Conservation (phyloP, 1,140 invertebrate genomes). For the Eriocheir sinensis region DNA sequence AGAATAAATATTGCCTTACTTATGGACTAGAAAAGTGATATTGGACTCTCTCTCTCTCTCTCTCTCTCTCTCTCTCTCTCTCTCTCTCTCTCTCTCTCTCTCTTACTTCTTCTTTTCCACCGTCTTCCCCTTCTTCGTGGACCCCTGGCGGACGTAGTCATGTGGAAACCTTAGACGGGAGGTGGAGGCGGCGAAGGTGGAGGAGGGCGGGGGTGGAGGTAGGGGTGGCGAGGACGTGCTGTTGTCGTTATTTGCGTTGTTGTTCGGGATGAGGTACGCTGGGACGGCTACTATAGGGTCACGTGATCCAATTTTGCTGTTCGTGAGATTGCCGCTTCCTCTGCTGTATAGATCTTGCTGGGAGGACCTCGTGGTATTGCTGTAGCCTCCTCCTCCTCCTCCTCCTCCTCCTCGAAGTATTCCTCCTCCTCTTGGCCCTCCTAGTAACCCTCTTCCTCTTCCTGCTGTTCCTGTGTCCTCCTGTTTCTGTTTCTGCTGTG, state of each 20-base stretch:
- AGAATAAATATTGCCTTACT: too few species aligned
- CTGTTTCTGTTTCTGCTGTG: not conserved
- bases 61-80: constrained; percentile 44
- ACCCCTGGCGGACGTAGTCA: constrained; percentile 68
- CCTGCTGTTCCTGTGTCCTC: not conserved
- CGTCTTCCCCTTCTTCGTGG: constrained; percentile 33
- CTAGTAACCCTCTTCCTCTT: not conserved
- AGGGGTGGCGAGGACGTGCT: not conserved
- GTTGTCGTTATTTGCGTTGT: not conserved
- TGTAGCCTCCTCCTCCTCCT: not conserved
- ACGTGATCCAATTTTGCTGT: not conserved
- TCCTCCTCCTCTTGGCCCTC: not conserved
- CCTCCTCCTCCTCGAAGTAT: constrained; percentile 2
- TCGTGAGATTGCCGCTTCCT: not conserved
- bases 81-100: not conserved
- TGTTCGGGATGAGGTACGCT: not conserved
- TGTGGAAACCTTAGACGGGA: constrained; percentile 61
- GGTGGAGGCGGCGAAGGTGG: not conserved
- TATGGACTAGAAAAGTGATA: not conserved
- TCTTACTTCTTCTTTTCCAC: not conserved
- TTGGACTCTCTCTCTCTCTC: not conserved
- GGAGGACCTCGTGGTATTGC: not conserved
- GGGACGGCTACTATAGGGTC: not conserved
- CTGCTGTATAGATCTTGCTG: not conserved
- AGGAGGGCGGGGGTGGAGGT: not conserved